Evolutionary conservation across 2,888 invertebrate species (phyloP), one percentile per base, ranked within the genome.

Genomic region (Platerodrilus igneus): DNA sequence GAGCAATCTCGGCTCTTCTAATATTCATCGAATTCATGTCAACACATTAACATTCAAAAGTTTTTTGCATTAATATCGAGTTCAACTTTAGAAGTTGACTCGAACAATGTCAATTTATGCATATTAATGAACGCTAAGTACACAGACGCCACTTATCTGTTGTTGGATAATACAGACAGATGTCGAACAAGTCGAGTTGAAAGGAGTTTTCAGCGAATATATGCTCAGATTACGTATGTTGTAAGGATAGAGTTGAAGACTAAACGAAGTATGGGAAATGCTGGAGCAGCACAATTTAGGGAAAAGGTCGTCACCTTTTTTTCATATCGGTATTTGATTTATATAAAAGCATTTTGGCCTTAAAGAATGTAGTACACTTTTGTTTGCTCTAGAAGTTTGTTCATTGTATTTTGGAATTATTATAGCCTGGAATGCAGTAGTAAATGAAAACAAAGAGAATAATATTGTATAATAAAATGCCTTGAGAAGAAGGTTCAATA

Each of bases 61-160:
- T 50, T 47, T 55, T 55, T 52, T 50, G 55, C 53, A 52, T 54
- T 51, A 50, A 52, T 45, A 41, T 45, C 40, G 41, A 31, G 28
- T 31, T 28, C 39, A 41, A 37, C 38, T 37, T 30, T 37, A 43
- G 37, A 34, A 40, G 45, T 41, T 42, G 47, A 47, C 36, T 46
- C 42, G 44, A 48, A 47, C 54, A 56, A 55, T 57, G 57, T 58
- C 58, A 58, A 57, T 58, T 57, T 58, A 58, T 58, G 55, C 58
- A 58, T 58, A 58, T 58, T 58, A 57, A 58, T 58, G 56, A 53
- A 38, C 25, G 39, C 39, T 33, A 34, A 45, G 44, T 36, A 47
- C 35, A 44, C 44, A 45, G 31, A 41, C 41, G 35, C 36, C 43
- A 40, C 44, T 47, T 47, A 44, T 43, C 47, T 41, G 35, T 38